Conservation (phyloP, 2,113 vertebrate genomes). For the Chlorodrepanis virens region DNA sequence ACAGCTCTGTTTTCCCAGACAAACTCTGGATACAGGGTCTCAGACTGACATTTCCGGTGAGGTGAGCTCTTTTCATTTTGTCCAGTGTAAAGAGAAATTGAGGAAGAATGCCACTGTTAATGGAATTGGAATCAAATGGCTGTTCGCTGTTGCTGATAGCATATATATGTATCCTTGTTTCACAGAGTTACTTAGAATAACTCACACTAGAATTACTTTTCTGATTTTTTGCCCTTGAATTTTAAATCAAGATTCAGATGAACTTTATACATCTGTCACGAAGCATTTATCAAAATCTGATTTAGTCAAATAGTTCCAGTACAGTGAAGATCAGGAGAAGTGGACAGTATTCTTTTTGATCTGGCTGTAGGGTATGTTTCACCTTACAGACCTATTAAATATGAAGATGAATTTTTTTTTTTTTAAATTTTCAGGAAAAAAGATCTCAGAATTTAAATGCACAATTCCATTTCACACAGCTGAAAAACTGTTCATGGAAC, state of each 20-base stretch:
- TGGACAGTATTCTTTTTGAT: neutral
- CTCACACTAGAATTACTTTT: neutral
- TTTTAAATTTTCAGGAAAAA: slow-evolving; percentile 25
- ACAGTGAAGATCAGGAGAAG: neutral
- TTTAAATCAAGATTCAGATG: neutral
- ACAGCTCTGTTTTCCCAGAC: slow-evolving; percentile 73
- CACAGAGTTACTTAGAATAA: neutral
- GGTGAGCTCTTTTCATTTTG: slow-evolving; percentile 65
- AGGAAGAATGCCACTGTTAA: neutral
- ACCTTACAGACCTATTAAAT: neutral
- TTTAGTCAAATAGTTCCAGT: neutral
- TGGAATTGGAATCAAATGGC: neutral
- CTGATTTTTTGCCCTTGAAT: neutral
- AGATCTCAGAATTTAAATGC: neutral
- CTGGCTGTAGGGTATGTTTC: neutral
- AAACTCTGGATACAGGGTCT: slow-evolving; percentile 82
- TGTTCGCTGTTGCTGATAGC: neutral
- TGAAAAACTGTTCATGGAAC: slow-evolving; percentile 44
- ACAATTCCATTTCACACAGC: neutral
- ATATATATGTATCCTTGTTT: neutral
- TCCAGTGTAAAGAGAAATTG: neutral
- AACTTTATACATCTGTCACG: neutral
- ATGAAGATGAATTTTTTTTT: neutral
- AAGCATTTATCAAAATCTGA: neutral
- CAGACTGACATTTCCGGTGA: slow-evolving; percentile 85